phyloP scores from a whole-genome alignment of 1,140 invertebrate genomes.

The Pollicipes pollicipes region DNA sequence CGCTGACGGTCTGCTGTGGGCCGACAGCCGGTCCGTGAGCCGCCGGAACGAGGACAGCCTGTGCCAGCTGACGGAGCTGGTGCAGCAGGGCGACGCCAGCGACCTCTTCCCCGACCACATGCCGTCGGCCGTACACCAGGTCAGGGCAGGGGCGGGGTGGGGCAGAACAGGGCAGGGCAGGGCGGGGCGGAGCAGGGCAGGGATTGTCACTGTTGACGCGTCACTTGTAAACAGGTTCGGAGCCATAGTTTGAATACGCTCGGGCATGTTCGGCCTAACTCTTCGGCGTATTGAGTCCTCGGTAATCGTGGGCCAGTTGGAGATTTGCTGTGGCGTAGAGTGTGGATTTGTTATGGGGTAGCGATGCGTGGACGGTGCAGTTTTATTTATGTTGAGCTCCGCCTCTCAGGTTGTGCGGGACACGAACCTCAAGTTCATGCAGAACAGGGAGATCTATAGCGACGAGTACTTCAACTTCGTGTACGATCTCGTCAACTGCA shows the following conservation, averaged over 20 bases:
- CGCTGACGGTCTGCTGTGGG: background rate
- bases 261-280: too few relatives aligned
- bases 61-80: slow-evolving; percentile 33
- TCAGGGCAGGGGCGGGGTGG: slow-evolving; percentile 27
- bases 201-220: too few relatives aligned
- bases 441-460: slow-evolving; percentile 35
- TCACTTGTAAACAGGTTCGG: too few relatives aligned
- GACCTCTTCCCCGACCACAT: slow-evolving; percentile 33
- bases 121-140: slow-evolving; percentile 31
- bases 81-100: slow-evolving; percentile 32
- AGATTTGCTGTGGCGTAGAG: too few relatives aligned
- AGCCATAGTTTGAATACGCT: too few relatives aligned
- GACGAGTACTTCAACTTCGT: slow-evolving; percentile 37
- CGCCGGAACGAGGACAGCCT: slow-evolving; percentile 23
- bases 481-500: slow-evolving; percentile 28
- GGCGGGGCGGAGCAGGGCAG: too few relatives aligned
- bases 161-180: too few relatives aligned
- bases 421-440: slow-evolving; percentile 34
- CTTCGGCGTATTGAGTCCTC: too few relatives aligned
- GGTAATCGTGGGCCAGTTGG: too few relatives aligned
- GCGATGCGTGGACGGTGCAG: too few relatives aligned
- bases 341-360: too few relatives aligned
- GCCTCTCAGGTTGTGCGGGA: background rate
- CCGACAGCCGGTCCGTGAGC: background rate
- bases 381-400: too few relatives aligned